A percentile compares a stretch with the other conserved stretches of the same genome.
Conservation (phyloP, 2,113 vertebrate species). For the Sphyrna mokarran region DNA sequence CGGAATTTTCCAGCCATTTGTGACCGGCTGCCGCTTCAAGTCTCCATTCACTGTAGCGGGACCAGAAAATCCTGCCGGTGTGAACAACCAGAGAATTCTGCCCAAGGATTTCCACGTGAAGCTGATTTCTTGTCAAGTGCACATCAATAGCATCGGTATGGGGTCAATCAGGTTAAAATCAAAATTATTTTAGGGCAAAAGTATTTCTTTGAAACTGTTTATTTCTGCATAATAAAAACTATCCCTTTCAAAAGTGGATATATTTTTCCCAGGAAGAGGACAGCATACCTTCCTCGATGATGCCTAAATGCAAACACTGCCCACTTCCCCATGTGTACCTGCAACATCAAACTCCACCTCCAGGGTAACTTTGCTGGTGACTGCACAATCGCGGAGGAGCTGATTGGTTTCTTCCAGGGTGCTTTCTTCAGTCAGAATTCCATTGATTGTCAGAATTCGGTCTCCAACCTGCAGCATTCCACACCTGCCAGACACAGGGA, state of each 20-base stretch:
- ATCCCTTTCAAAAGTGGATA: background rate
- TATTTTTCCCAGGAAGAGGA: background rate
- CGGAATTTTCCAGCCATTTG: no score
- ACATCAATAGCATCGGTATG: background rate
- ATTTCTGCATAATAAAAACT: background rate
- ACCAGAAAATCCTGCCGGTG: no score
- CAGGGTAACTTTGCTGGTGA: constrained; percentile 87
- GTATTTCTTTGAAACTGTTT: no score
- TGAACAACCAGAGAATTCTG: no score
- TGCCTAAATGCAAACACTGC: background rate
- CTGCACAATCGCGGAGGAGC: constrained; percentile 87
- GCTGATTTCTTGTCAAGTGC: background rate
- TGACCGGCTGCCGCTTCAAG: no score
- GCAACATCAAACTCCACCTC: constrained; percentile 98
- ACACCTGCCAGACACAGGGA: constrained; percentile 60
- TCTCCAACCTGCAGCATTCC: constrained; percentile 96
- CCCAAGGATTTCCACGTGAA: background rate
- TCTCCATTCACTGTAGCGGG: no score
- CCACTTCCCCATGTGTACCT: constrained; percentile 56
- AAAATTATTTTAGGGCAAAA: background rate
- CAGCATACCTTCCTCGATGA: no score
- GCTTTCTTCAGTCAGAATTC: constrained; percentile 89
- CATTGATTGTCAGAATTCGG: constrained; percentile 89
- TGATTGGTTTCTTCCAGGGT: constrained; percentile 96
- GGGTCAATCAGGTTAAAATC: background rate